Evolutionary conservation across 2,113 vertebrate genomes (phyloP).

Genomic region (Psittacara wagleri): DNA sequence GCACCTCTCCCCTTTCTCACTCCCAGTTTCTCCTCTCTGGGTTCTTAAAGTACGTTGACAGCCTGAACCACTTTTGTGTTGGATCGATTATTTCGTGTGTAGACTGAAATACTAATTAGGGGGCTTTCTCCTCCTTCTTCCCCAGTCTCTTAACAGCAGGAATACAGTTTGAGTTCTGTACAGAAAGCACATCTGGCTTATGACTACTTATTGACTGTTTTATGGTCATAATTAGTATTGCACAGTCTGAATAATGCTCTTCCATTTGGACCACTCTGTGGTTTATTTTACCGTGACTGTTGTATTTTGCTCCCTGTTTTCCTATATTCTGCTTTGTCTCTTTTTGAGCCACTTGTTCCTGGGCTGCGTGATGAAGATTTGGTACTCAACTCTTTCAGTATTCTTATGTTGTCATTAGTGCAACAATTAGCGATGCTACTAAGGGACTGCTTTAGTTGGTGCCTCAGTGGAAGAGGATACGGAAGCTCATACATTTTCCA

Average conservation of each 20-base stretch:
- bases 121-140: not conserved
- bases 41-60: not conserved
- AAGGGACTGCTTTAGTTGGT: not conserved
- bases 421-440: not conserved
- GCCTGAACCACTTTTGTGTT: not conserved
- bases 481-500: not conserved
- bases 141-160: not conserved
- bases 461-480: not conserved
- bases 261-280: not conserved
- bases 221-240: not conserved
- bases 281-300: not conserved
- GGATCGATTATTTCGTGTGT: not conserved
- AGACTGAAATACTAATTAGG: not conserved
- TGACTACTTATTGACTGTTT: not conserved
- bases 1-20: not conserved
- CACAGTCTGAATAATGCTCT: not conserved
- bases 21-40: rapidly evolving
- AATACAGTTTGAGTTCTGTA: not conserved
- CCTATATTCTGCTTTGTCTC: not conserved
- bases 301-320: not conserved
- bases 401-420: not conserved
- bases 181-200: not conserved
- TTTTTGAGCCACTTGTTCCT: not conserved
- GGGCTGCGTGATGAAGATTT: not conserved
- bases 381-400: not conserved